Percentiles rank a stretch among this genome's conserved stretches.
Conservation (phyloP, 1,140 invertebrate genomes). For the Leptestheria dahalacensis region DNA sequence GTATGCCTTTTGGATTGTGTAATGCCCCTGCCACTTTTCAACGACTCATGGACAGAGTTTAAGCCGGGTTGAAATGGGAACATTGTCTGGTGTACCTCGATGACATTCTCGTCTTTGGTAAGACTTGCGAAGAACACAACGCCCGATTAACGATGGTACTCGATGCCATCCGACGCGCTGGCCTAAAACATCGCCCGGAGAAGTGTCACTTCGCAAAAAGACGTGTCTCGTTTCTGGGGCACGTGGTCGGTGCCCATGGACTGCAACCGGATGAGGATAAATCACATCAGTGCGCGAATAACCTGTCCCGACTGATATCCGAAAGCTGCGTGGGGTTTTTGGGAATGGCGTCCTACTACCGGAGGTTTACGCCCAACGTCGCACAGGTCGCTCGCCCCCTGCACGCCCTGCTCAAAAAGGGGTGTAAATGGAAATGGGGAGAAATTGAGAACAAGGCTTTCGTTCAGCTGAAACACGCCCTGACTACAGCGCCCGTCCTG, state of each 20-base stretch:
- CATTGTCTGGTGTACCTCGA: too few species aligned
- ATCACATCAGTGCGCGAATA: conserved; percentile 26
- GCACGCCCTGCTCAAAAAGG: neutral
- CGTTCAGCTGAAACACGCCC: neutral
- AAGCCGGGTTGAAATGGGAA: too few species aligned
- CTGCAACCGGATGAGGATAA: conserved; percentile 26
- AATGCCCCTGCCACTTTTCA: too few species aligned
- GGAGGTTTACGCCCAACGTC: neutral
- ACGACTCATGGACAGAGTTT: too few species aligned
- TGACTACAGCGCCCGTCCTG: neutral
- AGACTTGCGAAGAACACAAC: conserved; percentile 18
- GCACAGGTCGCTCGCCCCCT: neutral
- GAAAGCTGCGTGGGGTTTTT: neutral
- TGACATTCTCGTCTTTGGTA: too few species aligned
- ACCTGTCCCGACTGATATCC: conserved; percentile 19
- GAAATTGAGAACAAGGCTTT: neutral
- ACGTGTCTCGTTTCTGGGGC: conserved; percentile 25
- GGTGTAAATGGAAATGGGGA: conserved; percentile 1
- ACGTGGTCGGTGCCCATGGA: conserved; percentile 23
- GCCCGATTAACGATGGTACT: conserved; percentile 22
- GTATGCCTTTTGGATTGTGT: too few species aligned
- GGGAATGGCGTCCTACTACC: conserved; percentile 11
- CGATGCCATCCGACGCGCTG: conserved; percentile 18
- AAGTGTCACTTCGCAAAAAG: conserved; percentile 25
- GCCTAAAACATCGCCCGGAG: conserved; percentile 22